Evolutionary conservation across 2,113 vertebrate species (phyloP).

Genomic region (Noturus placidus): DNA sequence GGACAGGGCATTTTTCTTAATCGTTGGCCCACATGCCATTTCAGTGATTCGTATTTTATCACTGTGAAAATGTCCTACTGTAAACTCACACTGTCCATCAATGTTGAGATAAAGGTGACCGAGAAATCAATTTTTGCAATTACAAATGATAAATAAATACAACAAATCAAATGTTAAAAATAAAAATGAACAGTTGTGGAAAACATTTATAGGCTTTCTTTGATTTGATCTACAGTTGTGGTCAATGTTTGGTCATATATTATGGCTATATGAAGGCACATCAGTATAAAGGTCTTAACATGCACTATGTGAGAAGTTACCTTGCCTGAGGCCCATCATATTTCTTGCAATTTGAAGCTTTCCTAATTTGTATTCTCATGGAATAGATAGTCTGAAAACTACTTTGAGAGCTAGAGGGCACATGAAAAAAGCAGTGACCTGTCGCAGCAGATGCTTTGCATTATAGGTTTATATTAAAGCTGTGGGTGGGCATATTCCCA

Average conservation of each 20-base stretch:
- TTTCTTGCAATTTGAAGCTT: conserved; percentile 29
- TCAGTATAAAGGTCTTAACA: conserved; percentile 31
- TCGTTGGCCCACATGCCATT: conserved; percentile 38
- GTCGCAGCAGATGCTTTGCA: conserved; percentile 40
- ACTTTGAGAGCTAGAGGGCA: conserved; percentile 41
- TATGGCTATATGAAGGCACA: neutral
- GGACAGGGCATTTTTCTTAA: conserved; percentile 37
- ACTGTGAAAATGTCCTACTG: neutral
- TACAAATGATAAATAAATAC: neutral
- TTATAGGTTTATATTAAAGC: conserved; percentile 41
- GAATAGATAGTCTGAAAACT: conserved; percentile 31
- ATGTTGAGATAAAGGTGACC: conserved; percentile 11
- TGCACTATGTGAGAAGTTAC: conserved; percentile 24
- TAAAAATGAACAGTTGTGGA: neutral
- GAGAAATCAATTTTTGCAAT: neutral
- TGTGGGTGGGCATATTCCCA: conserved; percentile 9
- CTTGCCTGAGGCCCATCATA: conserved; percentile 29
- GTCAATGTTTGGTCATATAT: conserved; percentile 3
- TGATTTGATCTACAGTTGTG: neutral
- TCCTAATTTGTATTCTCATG: conserved; percentile 44
- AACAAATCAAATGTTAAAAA: too few species aligned
- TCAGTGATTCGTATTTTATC: neutral
- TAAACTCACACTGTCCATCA: neutral
- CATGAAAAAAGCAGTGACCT: conserved; percentile 35
- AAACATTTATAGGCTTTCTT: neutral